phyloP scores from a whole-genome alignment of 2,797 vertebrate species.

The Cynodonichthys magdalenae region DNA sequence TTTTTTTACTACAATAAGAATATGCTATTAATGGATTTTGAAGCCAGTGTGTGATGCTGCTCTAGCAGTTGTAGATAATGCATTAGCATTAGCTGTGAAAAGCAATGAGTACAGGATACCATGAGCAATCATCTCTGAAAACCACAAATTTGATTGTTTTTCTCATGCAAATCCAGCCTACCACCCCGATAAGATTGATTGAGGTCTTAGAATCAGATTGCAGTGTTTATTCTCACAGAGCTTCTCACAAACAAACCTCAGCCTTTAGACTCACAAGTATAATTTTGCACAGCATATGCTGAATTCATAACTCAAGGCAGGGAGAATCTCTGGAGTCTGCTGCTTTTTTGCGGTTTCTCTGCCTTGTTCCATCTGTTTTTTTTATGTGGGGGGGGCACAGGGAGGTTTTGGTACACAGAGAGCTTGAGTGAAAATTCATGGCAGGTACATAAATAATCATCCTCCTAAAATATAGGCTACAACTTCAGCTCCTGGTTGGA shows the following conservation, averaged over 20 bases:
- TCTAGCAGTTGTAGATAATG: slow-evolving; percentile 66
- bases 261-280: slow-evolving; percentile 59
- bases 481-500: slow-evolving; percentile 71
- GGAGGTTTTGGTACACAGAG: slow-evolving; percentile 71
- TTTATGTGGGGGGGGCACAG: slow-evolving; percentile 14
- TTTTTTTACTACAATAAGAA: slow-evolving; percentile 49
- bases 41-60: slow-evolving; percentile 52
- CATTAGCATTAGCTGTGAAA: slow-evolving; percentile 74
- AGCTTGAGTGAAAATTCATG: slow-evolving; percentile 73
- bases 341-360: slow-evolving; percentile 68
- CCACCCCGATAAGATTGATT: slow-evolving; percentile 65
- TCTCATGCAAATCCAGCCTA: slow-evolving; percentile 66
- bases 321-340: slow-evolving; percentile 69
- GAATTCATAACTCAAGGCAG: slow-evolving; percentile 72
- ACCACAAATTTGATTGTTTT: slow-evolving; percentile 71
- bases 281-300: slow-evolving; percentile 73
- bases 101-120: slow-evolving; percentile 59
- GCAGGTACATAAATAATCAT: slow-evolving; percentile 85
- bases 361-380: slow-evolving; percentile 72
- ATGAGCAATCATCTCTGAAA: slow-evolving; percentile 58
- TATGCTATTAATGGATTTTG: slow-evolving; percentile 70
- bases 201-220: slow-evolving; percentile 65
- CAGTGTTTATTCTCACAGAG: slow-evolving; percentile 71
- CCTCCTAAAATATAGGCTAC: slow-evolving; percentile 72
- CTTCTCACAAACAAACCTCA: slow-evolving; percentile 70